Evolutionary conservation across 2,888 invertebrate genomes (phyloP), one percentile per base, ranked within the genome.

Genomic region (Ormyrus labotus): DNA sequence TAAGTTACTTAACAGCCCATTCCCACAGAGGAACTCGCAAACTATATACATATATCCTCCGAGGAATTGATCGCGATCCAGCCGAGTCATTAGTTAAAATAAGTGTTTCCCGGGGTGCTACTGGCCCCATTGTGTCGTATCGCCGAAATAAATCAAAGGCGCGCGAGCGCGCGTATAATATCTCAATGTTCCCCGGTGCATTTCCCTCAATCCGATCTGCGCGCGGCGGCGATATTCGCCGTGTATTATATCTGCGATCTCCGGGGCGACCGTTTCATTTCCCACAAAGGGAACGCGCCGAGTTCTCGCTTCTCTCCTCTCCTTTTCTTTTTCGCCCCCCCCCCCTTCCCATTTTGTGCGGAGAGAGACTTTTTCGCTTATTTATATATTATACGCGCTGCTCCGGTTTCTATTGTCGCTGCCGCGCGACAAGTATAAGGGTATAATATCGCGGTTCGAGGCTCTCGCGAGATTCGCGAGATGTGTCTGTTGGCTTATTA

Each of bases 111-210:
- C 51, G 53, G 2, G 34, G 51, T 13, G 53, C 61, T 68, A 72
- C 34, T 19, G 51, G 34, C 61, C 47, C 53, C 58, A 72, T 72
- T 53, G 72, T 63, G 34, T 61, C 34, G 13, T 72, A 63, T 63
- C 53, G 53, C 19, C 53, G 13, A 61, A 53, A 53, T 72, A 63
- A n/a, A 55, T 73, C 65, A 64, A 57, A 73, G 13, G 48, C 67
- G 19, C 47, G 48, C 48, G 4, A 34, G 58, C 19, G 19, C 19
- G 19, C 19, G 19, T 19, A 19, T 60, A 74, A 68, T 75, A 75
- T 75, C 53, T 75, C 60, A 75, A 75, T 75, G 60, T 60, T 60
- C 19, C 60, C 58, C 58, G 51, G n/a, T 47, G 57, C 48, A 47
- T 58, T 74, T 51, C 60, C 71, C 34, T 48, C 50, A 10, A 71